Conservation (phyloP, 2,888 invertebrate genomes). For the Rhogogaster chlorosoma region DNA sequence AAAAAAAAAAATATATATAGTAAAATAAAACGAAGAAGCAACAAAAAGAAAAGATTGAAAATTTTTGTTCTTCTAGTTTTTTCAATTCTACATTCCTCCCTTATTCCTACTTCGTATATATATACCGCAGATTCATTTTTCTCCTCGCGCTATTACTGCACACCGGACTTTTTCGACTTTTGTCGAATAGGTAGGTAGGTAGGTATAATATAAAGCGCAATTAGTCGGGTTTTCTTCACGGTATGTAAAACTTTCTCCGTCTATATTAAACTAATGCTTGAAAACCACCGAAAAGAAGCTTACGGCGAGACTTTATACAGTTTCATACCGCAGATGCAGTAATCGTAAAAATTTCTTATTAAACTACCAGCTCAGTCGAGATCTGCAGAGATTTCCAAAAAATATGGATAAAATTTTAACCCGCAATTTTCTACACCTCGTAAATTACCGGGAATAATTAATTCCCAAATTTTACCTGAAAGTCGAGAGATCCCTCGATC, state of each 20-base stretch:
- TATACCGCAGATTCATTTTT: background rate
- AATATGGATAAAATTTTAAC: background rate
- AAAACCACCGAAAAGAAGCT: background rate
- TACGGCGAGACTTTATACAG: background rate
- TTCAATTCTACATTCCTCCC: background rate
- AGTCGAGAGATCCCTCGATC: no score
- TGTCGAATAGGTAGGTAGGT: no score
- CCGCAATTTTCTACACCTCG: no score
- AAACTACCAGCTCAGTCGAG: no score
- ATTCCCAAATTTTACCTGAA: no score
- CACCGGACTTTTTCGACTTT: background rate
- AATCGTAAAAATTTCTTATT: no score
- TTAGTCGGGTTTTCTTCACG: constrained; percentile 55
- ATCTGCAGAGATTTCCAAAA: no score
- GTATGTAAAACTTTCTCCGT: background rate
- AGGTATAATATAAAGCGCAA: constrained; percentile 63
- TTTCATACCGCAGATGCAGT: no score
- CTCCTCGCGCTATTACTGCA: background rate
- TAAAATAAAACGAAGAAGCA: background rate
- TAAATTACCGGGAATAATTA: no score
- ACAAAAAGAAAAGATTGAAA: background rate
- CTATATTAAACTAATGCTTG: background rate
- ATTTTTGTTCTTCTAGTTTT: background rate
- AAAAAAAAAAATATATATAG: no score
- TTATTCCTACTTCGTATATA: background rate